Evolutionary conservation across 2,113 vertebrate species (phyloP).

Genomic region (Leptosomus discolor): DNA sequence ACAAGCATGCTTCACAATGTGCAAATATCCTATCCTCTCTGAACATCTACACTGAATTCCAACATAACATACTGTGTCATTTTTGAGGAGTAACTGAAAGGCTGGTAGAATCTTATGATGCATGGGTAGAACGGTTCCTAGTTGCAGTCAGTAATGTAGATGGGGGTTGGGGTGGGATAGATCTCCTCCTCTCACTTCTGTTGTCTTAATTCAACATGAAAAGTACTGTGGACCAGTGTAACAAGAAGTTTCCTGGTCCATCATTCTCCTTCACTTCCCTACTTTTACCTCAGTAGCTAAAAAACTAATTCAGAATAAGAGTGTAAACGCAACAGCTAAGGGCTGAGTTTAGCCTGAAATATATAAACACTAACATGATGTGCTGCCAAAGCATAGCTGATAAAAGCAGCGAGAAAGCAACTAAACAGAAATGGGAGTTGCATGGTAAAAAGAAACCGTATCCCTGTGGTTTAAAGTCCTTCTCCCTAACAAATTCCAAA

Average conservation of each 20-base stretch:
- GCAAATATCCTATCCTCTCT: background rate
- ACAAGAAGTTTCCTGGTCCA: background rate
- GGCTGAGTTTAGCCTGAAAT: background rate
- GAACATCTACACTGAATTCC: background rate
- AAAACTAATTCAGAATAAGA: background rate
- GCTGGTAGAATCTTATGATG: background rate
- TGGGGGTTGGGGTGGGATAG: background rate
- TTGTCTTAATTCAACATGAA: background rate
- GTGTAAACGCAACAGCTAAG: background rate
- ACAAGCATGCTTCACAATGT: accelerated
- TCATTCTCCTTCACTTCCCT: background rate
- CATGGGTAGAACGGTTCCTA: background rate
- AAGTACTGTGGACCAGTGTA: background rate
- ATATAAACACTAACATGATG: background rate
- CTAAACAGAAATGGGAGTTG: background rate
- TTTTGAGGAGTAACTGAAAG: background rate
- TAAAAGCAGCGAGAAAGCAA: background rate
- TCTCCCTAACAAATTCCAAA: background rate
- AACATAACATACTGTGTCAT: background rate
- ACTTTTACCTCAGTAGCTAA: background rate
- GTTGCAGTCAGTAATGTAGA: background rate
- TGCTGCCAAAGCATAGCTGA: background rate
- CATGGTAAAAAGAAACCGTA: accelerated
- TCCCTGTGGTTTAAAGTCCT: background rate
- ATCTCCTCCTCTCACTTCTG: background rate